Conservation (phyloP, 2,888 invertebrate species). For the Scelioninae gen. 1 region DNA sequence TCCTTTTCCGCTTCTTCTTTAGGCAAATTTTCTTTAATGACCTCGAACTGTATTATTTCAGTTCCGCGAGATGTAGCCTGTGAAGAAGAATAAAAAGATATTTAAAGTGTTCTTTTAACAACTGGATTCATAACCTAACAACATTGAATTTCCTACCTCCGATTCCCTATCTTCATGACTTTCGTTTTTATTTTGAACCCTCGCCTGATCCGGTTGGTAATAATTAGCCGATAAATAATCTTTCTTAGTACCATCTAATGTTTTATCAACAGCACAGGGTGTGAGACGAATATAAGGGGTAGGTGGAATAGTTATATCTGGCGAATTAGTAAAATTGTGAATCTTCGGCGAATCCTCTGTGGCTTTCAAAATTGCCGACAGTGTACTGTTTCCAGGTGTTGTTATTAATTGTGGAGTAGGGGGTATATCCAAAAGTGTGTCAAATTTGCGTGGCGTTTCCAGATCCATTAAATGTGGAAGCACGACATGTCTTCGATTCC, state of each 20-base stretch:
- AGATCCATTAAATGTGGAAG: constrained; percentile 75
- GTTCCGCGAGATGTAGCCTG: constrained; percentile 25
- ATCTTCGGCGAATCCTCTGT: constrained; percentile 77
- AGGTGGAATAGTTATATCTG: constrained; percentile 81
- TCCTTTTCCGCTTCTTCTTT: constrained; percentile 78
- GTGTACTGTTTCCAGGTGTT: constrained; percentile 77
- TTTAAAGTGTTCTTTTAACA: not conserved
- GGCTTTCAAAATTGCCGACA: constrained; percentile 74
- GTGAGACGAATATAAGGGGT: constrained; percentile 81
- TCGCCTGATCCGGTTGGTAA: constrained; percentile 74
- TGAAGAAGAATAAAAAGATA: not conserved
- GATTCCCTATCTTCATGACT: constrained; percentile 1
- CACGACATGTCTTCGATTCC: constrained; percentile 63
- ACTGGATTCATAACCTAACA: not conserved
- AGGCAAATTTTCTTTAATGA: constrained; percentile 80
- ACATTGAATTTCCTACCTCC: constrained; percentile 12
- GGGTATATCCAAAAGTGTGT: constrained; percentile 75
- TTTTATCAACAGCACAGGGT: constrained; percentile 74
- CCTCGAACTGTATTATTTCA: constrained; percentile 81
- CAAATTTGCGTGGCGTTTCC: constrained; percentile 80
- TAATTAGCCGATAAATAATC: constrained; percentile 76
- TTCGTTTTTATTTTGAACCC: constrained; percentile 1
- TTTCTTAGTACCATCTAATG: constrained; percentile 73
- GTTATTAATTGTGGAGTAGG: constrained; percentile 80
- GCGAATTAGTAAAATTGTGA: constrained; percentile 79